Conservation (phyloP, 1,140 invertebrate species). For the Druon quercuslanigerum region DNA sequence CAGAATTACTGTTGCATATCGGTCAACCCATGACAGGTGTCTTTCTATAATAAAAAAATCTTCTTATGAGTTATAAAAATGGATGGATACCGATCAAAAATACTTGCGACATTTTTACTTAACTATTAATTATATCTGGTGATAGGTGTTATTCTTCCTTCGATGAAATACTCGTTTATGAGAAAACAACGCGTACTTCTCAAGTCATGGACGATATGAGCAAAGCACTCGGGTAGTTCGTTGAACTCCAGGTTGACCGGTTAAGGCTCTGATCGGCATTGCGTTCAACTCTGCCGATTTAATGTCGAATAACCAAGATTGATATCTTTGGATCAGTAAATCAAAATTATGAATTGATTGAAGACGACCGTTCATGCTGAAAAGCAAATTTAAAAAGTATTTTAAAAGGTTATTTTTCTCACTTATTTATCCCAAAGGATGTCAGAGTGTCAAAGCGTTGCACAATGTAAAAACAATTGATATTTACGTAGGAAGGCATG, state of each 20-base stretch:
- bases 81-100: no score
- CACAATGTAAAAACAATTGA: no score
- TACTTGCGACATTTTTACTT: neutral
- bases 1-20: neutral
- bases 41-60: neutral
- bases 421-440: no score
- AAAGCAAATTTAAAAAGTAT: no score
- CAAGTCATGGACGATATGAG: constrained; percentile 55
- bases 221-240: constrained; percentile 56
- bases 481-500: no score
- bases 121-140: neutral
- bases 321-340: constrained; percentile 45
- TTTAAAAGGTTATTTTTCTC: no score
- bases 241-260: constrained; percentile 59
- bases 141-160: constrained; percentile 35
- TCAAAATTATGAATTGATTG: neutral
- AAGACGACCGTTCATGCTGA: neutral
- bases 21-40: neutral
- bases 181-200: constrained; percentile 58
- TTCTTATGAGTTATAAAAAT: no score
- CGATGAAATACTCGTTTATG: constrained; percentile 55
- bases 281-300: constrained; percentile 58
- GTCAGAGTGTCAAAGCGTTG: no score
- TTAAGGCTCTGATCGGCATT: constrained; percentile 55
- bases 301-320: constrained; percentile 57